Base-by-base conservation (phyloP, 2,888 invertebrate species). In the Clitarchus hookeri region DNA sequence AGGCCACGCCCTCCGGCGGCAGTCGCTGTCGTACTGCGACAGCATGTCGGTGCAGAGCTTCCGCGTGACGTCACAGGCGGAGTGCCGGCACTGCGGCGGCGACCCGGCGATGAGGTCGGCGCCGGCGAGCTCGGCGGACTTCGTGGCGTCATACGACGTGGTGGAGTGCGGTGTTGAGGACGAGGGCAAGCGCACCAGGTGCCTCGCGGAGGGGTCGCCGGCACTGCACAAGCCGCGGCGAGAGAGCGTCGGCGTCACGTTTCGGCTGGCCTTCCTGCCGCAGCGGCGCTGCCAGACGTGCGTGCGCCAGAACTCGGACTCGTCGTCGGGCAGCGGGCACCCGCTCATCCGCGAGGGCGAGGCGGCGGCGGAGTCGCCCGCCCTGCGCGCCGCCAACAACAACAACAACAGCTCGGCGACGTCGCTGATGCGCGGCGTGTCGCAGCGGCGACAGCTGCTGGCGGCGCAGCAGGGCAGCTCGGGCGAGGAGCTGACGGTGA, bases 31-130 rank as follows among this genome's bases (percentile, higher is more conserved):
- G 0, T 88, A 88, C 82, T 88, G 88, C 82, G 90, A 90, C 88
- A 90, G 90, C 85, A 88, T 89, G 78, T 90, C 90, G 1, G 89
- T 90, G 48, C 90, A 90, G 86, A 90, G 90, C 88, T 90, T 90
- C 87, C 89, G 88, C 86, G 89, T 89, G 86, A 88, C 78, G 84
- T 83, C 85, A 27, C 87, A 89, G 23, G 87, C 89, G 12, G 90
- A 90, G 85, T 90, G 90, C 85, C 87, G 88, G 23, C 89, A 89
- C 79, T 90, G 89, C 85, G 87, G 87, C 19, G 87, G 88, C 53
- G 89, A 89, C 77, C 84, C 88, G 2, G 78, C 77, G 27, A 88
- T 89, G 79, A 83, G 88, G 2, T 19, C 65, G 27, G 88, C 88
- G 12, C 84, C 85, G 26, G 87, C 87, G 13, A 87, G 88, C 12